Evolutionary conservation across 2,888 invertebrate genomes (phyloP).

Genomic region (Caenorhabditis uteleia): DNA sequence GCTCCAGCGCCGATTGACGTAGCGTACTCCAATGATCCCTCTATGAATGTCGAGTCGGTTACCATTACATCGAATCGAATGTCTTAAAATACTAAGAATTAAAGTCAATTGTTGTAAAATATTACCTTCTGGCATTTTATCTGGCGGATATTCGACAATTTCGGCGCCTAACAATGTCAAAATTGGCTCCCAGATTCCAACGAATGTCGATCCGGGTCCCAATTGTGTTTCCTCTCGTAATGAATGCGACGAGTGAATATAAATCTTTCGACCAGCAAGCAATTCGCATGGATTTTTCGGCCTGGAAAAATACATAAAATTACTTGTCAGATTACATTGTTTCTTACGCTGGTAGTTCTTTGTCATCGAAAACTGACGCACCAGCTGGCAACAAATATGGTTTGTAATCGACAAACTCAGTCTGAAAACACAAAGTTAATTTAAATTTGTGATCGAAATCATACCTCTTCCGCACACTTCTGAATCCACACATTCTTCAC

Average conservation of each 20-base stretch:
- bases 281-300: conserved; percentile 53
- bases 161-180: conserved; percentile 58
- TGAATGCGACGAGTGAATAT: conserved; percentile 51
- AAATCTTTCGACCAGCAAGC: conserved; percentile 51
- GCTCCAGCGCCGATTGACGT: conserved; percentile 25
- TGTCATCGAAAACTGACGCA: conserved; percentile 45
- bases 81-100: background rate
- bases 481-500: conserved; percentile 80
- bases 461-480: conserved; percentile 75
- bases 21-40: conserved; percentile 61
- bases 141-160: conserved; percentile 14
- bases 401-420: conserved; percentile 42
- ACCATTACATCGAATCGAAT: conserved; percentile 67
- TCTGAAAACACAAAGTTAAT: conserved; percentile 32
- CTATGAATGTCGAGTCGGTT: conserved; percentile 70
- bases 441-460: too few species aligned
- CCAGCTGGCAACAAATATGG: conserved; percentile 61
- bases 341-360: conserved; percentile 35
- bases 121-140: background rate
- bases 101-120: background rate
- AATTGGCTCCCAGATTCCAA: conserved; percentile 66
- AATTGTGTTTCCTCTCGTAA: conserved; percentile 12
- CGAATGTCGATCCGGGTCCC: conserved; percentile 39
- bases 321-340: background rate
- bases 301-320: conserved; percentile 30